Evolutionary conservation across 2,888 invertebrate genomes (phyloP).

Genomic region (Archips xylosteana): DNA sequence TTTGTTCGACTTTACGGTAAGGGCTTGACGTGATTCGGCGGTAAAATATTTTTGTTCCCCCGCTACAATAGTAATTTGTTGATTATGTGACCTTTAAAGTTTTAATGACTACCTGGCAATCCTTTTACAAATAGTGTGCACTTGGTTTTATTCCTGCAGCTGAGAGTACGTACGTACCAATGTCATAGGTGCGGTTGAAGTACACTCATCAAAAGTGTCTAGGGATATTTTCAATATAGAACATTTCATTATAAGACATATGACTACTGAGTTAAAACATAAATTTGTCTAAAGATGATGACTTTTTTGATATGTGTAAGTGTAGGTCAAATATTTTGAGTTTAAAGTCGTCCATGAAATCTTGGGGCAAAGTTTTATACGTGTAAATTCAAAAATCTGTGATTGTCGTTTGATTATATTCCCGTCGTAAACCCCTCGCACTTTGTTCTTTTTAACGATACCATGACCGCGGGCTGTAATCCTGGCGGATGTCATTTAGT

Average conservation of each 20-base stretch:
- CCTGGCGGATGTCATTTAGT: conserved; percentile 25
- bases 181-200: no score
- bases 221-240: no score
- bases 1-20: not conserved
- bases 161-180: no score
- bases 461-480: not conserved
- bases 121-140: not conserved
- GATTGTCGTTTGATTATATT: not conserved
- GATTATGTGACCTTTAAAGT: not conserved
- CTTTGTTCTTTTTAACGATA: not conserved
- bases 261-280: no score
- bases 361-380: no score
- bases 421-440: not conserved
- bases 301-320: no score
- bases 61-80: not conserved
- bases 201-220: no score
- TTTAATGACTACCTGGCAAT: not conserved
- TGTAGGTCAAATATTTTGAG: no score
- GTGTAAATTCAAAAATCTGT: not conserved
- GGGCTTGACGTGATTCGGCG: not conserved
- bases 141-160: not conserved
- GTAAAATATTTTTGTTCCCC: not conserved
- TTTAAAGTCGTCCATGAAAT: no score
- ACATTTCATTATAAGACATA: no score
- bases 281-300: no score